Evolutionary conservation across 2,888 invertebrate genomes (phyloP).

Genomic region (Crematogaster levior): DNA sequence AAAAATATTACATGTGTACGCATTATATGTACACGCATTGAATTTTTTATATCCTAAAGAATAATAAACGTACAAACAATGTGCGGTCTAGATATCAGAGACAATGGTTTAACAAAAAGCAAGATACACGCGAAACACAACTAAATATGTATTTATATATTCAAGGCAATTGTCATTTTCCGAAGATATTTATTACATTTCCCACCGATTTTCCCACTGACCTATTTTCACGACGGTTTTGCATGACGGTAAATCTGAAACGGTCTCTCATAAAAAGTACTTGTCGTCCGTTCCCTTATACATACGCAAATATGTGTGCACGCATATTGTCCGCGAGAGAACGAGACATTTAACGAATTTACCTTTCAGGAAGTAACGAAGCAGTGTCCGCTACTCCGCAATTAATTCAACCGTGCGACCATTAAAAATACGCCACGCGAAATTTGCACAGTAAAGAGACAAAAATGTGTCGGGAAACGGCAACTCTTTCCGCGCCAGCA

Average conservation of each 20-base stretch:
- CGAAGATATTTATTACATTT: constrained; percentile 41
- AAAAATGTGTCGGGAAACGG: constrained; percentile 54
- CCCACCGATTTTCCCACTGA: constrained; percentile 14
- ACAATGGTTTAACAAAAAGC: constrained; percentile 18
- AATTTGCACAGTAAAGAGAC: constrained; percentile 69
- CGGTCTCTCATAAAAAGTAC: constrained; percentile 49
- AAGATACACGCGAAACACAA: not conserved
- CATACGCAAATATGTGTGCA: constrained; percentile 37
- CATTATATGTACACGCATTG: not conserved
- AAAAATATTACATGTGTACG: too few relatives aligned
- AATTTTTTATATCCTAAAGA: constrained; percentile 17
- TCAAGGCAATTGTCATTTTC: constrained; percentile 28
- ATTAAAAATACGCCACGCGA: constrained; percentile 68
- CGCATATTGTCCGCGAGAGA: constrained; percentile 47
- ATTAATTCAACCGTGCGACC: constrained; percentile 70
- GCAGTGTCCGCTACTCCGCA: constrained; percentile 65
- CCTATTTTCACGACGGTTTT: constrained; percentile 28
- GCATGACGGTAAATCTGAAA: constrained; percentile 1
- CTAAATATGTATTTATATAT: constrained; percentile 18
- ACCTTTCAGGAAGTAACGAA: constrained; percentile 70
- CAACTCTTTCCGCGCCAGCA: constrained; percentile 10
- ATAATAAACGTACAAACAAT: constrained; percentile 11
- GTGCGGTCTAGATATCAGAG: not conserved
- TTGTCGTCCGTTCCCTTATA: constrained; percentile 38
- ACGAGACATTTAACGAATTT: constrained; percentile 74